phyloP scores from a whole-genome alignment of 2,113 vertebrate species.

The Nesoenas mayeri region DNA sequence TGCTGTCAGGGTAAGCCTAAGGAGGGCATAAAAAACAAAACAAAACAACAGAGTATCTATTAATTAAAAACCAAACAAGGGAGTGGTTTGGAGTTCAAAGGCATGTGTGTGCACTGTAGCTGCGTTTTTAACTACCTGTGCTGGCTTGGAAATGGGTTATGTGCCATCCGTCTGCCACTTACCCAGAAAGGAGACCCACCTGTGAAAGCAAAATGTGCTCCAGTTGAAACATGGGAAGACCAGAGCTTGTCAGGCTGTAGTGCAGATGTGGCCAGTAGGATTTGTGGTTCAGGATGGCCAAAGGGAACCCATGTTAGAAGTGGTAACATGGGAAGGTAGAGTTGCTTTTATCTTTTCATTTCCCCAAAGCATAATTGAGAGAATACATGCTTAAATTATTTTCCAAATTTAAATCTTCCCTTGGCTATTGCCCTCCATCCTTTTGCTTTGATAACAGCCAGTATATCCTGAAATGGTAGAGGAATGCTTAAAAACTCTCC shows the following conservation, averaged over 20 bases:
- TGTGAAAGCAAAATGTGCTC: neutral
- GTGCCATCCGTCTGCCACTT: neutral
- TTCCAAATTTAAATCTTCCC: neutral
- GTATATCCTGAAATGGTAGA: neutral
- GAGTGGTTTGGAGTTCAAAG: neutral
- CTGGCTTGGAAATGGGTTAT: neutral
- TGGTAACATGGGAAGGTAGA: neutral
- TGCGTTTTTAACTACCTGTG: neutral
- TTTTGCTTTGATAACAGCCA: neutral
- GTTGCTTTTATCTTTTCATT: neutral
- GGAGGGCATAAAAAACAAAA: neutral
- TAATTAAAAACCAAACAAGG: neutral
- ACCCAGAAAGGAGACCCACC: neutral
- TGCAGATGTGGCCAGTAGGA: neutral
- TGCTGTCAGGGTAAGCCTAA: neutral
- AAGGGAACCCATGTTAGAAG: neutral
- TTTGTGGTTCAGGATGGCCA: neutral
- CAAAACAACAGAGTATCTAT: neutral
- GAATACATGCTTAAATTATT: neutral
- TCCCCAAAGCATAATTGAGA: neutral
- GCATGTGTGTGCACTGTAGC: neutral
- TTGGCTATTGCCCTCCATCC: neutral
- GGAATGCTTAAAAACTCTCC: neutral
- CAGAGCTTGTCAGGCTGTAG: neutral
- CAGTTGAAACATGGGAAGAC: neutral